Base-by-base conservation (phyloP, 2,113 vertebrate genomes). In the Labeo rohita region DNA sequence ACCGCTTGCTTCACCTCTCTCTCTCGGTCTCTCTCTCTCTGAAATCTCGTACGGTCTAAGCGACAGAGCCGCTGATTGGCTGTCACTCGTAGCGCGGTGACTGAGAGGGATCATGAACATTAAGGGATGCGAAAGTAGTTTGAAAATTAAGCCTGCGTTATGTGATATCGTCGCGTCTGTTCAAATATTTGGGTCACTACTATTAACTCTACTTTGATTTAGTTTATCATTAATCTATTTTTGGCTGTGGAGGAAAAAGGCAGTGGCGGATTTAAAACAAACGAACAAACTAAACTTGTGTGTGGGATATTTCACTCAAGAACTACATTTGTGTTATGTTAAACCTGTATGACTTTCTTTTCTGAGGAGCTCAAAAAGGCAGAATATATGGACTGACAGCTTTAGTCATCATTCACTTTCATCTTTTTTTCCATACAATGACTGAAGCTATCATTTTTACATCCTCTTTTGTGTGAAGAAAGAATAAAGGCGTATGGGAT, bases 31-130 rank as follows among this genome's bases (percentile, higher is more conserved):
- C 74, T 59, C 43, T 85, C 66, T 66, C 81, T 23, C 47, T 45
- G 82, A 84, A 49, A 66, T 43, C 73, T 52, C 80, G 65, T 76
- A 73, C 47, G 68, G 65, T 79, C 61, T 18, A 50, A 59, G 28
- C 52, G 39, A 84, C 81, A 49, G 45, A 15, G 72, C 11, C 36
- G 72, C 87, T 88, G 87, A 88, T 90, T 90, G 89, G 89, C 87
- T 87, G 87, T 75, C 63, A 80, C 21, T 12, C 23, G 65, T 23
- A 12, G 50, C 23, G 66, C 50, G 10, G 56, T 47, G 28, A 88
- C 77, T n/a, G 72, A 82, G 65, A 54, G 84, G 72, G 45, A 50
- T 80, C 80, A 49, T 74, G 50, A 65, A 88, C 66, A 23, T 54
- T 43, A 70, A 61, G 16, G 11, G 59, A 59, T 47, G 76, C 10